Percentiles rank a stretch among this genome's conserved stretches.
phyloP scores from a whole-genome alignment of 2,888 invertebrate species.

The Amorpha juglandis region DNA sequence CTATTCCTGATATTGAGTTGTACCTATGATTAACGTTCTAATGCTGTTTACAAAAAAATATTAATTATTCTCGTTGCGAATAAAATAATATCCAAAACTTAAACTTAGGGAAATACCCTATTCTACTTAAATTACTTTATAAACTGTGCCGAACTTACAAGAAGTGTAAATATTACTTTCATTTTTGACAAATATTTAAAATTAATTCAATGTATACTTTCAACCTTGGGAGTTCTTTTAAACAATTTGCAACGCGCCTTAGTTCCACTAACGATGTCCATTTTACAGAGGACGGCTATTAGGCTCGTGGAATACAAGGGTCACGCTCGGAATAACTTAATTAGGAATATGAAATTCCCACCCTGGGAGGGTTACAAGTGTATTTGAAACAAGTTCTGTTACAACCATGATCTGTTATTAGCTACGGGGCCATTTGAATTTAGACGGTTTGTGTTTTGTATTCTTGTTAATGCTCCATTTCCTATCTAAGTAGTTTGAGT shows the following conservation, averaged over 20 bases:
- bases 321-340: constrained; percentile 56
- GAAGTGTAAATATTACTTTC: not conserved
- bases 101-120: too few relatives aligned
- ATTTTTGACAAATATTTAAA: not conserved
- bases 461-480: not conserved
- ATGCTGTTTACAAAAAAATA: too few relatives aligned
- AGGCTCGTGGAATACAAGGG: constrained; percentile 49
- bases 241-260: constrained; percentile 24
- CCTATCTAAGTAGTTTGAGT: too few relatives aligned
- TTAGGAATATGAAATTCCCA: constrained; percentile 55
- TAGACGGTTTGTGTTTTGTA: not conserved
- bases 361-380: constrained; percentile 27
- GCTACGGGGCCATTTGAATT: not conserved
- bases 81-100: too few relatives aligned
- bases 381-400: constrained; percentile 13
- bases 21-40: too few relatives aligned
- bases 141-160: too few relatives aligned
- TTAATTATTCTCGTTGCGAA: too few relatives aligned
- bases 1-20: too few relatives aligned
- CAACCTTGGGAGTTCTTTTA: not conserved
- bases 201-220: not conserved
- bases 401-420: constrained; percentile 13
- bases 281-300: constrained; percentile 53
- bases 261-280: constrained; percentile 47
- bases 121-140: too few relatives aligned